A percentile compares a stretch with the other conserved stretches of the same genome.
Evolutionary conservation across 2,888 invertebrate genomes (phyloP).

Genomic region (Parascotia fuliginaria): DNA sequence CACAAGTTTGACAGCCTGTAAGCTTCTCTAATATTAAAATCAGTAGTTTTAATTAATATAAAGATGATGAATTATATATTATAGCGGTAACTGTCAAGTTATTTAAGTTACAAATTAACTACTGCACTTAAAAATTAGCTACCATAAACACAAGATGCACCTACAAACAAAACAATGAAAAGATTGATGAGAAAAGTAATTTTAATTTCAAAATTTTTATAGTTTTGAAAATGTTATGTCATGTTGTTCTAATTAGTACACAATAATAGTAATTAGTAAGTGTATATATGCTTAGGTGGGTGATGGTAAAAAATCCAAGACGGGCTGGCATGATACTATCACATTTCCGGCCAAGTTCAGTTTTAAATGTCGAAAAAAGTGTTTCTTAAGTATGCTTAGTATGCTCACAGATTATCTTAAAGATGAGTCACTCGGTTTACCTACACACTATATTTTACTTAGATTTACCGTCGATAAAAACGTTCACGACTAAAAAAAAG

Average conservation of each 20-base stretch:
- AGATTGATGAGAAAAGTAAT: constrained; percentile 30
- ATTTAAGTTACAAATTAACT: neutral
- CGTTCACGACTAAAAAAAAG: no score
- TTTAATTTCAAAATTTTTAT: constrained; percentile 29
- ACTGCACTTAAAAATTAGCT: constrained; percentile 4
- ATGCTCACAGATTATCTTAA: constrained; percentile 55
- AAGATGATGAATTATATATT: neutral
- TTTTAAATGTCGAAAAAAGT: constrained; percentile 69
- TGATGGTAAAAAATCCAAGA: constrained; percentile 60
- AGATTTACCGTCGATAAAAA: neutral
- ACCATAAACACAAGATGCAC: constrained; percentile 4
- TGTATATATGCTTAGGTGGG: constrained; percentile 32
- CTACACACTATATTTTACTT: constrained; percentile 16
- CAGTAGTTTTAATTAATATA: no score
- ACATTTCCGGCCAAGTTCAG: constrained; percentile 75
- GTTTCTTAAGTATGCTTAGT: constrained; percentile 62
- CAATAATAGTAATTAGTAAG: constrained; percentile 47
- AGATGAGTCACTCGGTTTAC: constrained; percentile 44
- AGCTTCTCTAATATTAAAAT: no score
- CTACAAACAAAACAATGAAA: constrained; percentile 15
- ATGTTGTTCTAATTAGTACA: constrained; percentile 54
- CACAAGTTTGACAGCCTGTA: no score
- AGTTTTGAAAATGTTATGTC: constrained; percentile 47
- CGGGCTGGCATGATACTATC: constrained; percentile 75
- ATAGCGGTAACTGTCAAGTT: neutral